Conservation (phyloP, 2,888 invertebrate genomes). For the Eupithecia vulgata region DNA sequence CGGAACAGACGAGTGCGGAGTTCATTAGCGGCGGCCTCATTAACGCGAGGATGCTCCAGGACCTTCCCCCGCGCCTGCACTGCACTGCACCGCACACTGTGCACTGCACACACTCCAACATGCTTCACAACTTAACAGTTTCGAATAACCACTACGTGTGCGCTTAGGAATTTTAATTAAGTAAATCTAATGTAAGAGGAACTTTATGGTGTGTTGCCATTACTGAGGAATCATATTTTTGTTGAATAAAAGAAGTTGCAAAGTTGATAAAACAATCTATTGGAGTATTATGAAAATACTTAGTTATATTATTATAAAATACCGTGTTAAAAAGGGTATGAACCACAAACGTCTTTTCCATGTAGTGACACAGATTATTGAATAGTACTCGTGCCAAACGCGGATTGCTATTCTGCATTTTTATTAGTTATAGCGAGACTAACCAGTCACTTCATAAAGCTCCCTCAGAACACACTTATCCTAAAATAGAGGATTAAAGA, state of each 20-base stretch:
- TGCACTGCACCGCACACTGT: background rate
- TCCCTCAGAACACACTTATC: too few relatives aligned
- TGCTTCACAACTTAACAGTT: background rate
- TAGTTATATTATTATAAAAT: background rate
- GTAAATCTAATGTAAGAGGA: too few relatives aligned
- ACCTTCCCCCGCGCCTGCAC: background rate
- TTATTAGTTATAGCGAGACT: too few relatives aligned
- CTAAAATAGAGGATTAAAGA: too few relatives aligned
- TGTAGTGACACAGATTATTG: too few relatives aligned
- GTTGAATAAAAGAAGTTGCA: background rate
- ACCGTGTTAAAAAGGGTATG: background rate
- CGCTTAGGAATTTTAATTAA: background rate
- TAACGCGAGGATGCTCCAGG: slow-evolving; percentile 3
- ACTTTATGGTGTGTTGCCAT: too few relatives aligned
- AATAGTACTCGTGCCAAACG: too few relatives aligned
- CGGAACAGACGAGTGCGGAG: background rate
- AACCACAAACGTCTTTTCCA: background rate
- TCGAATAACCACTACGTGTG: background rate
- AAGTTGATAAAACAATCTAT: background rate
- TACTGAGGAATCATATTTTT: background rate
- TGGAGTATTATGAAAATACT: background rate
- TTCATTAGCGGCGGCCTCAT: slow-evolving; percentile 12
- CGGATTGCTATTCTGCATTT: too few relatives aligned
- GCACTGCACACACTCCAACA: background rate
- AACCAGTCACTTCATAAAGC: too few relatives aligned